phyloP scores from a whole-genome alignment of 2,113 vertebrate genomes.

The Xenopus laevis region DNA sequence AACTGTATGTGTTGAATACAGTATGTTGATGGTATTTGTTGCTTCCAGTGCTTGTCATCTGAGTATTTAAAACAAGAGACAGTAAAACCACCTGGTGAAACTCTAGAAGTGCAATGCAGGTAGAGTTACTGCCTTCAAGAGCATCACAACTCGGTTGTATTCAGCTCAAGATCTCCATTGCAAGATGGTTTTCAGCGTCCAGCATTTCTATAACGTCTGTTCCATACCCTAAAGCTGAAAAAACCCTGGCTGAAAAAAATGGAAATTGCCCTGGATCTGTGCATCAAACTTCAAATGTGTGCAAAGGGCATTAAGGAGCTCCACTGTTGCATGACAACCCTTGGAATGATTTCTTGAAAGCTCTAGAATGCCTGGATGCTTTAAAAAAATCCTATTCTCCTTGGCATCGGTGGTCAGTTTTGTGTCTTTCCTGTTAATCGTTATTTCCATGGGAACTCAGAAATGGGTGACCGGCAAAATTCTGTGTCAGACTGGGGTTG shows the following conservation, averaged over 20 bases:
- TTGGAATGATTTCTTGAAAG: slow-evolving; percentile 53
- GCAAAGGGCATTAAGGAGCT: neutral
- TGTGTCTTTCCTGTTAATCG: slow-evolving; percentile 74
- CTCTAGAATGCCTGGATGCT: slow-evolving; percentile 82
- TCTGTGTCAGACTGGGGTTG: slow-evolving; percentile 89
- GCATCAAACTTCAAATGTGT: neutral
- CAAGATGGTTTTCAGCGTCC: slow-evolving; percentile 9
- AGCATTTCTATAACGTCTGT: neutral
- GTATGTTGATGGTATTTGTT: neutral
- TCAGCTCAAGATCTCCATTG: slow-evolving; percentile 24
- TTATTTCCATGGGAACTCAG: slow-evolving; percentile 76
- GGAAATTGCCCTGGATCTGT: slow-evolving; percentile 2
- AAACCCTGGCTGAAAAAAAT: neutral
- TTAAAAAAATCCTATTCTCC: slow-evolving; percentile 80
- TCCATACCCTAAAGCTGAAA: neutral
- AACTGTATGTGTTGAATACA: neutral
- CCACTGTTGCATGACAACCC: slow-evolving; percentile 44
- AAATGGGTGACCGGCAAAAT: slow-evolving; percentile 85
- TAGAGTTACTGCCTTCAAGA: slow-evolving; percentile 57
- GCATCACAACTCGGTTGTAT: neutral
- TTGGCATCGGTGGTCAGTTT: slow-evolving; percentile 77
- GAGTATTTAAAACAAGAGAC: slow-evolving; percentile 53
- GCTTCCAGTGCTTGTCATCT: slow-evolving; percentile 32
- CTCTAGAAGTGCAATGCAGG: slow-evolving; percentile 49
- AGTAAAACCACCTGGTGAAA: slow-evolving; percentile 62